Evolutionary conservation across 2,888 invertebrate genomes (phyloP), one percentile per base, ranked within the genome.

Genomic region (Embidobia sp.): DNA sequence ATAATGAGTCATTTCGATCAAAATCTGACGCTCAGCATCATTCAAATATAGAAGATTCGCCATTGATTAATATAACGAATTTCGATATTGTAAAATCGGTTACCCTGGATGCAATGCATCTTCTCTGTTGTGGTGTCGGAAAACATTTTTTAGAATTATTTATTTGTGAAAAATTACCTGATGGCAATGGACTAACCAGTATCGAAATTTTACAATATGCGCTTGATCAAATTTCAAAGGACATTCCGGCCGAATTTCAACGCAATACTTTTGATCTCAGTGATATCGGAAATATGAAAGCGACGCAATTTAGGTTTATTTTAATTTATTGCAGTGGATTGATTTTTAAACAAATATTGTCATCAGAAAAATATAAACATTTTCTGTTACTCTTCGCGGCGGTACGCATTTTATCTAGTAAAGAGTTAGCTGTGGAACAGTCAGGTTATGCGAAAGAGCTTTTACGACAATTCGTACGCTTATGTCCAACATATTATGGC

Each of bases 241-340:
- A 53, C 7, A 44, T 44, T n/a, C 29, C 44, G 27, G 10, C 29
- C 5, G 82, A 81, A 51, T 82, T 82, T 55, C 79, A 81, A 66
- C 42, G 80, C 11, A 79, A 72, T 8, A 46, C 48, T n/a, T 76
- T 78, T 15, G 78, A 79, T 76, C 31, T 64, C 5, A 8, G 10
- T 11, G 42, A 66, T 3, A 42, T 53, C n/a, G 29, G 27, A 31
- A 49, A 48, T 33, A 29, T 27, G 33, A 40, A 69, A 42, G 31
- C 15, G 4, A 49, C 42, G 7, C 57, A 57, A 18, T 59, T 44
- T 35, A 35, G 37, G 53, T 22, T 72, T 40, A 1, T 48, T 1
- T 29, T 48, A 16, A 10, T 51, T 5, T 51, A 51, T 27, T 1
- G 8, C 8, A 33, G 51, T 33, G 51, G 51, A 2, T 33, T 51